phyloP scores from a whole-genome alignment of 2,888 invertebrate genomes.

The Polietes domitor region DNA sequence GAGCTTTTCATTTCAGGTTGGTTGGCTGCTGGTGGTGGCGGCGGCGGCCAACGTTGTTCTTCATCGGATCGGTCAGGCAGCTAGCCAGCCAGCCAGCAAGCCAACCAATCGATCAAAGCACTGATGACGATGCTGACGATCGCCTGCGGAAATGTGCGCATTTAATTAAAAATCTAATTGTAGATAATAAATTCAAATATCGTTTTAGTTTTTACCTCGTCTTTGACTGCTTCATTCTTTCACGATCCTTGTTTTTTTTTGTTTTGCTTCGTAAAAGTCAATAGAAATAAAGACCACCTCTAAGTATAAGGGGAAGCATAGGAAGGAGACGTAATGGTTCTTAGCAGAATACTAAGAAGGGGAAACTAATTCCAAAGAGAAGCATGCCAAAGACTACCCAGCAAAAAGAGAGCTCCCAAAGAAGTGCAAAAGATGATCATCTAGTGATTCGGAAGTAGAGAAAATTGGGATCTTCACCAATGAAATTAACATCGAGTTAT shows the following conservation, averaged over 20 bases:
- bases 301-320: not conserved
- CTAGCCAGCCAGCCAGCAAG: not conserved
- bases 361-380: not conserved
- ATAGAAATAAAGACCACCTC: conserved; percentile 31
- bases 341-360: too few relatives aligned
- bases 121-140: conserved; percentile 57
- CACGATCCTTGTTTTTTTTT: too few relatives aligned
- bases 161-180: conserved; percentile 73
- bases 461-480: too few relatives aligned
- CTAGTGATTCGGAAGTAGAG: too few relatives aligned
- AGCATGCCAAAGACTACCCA: too few relatives aligned
- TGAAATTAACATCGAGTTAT: too few relatives aligned
- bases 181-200: conserved; percentile 71
- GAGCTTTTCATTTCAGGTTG: conserved; percentile 33
- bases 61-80: not conserved
- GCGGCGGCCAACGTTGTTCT: not conserved
- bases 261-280: not conserved
- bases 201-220: conserved; percentile 19
- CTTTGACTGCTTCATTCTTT: not conserved
- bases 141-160: conserved; percentile 70
- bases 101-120: conserved; percentile 37
- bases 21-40: too few relatives aligned
- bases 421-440: too few relatives aligned
- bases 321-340: not conserved
- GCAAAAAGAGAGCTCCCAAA: too few relatives aligned